Conservation (phyloP, 2,113 vertebrate species). For the Symphodus melops region DNA sequence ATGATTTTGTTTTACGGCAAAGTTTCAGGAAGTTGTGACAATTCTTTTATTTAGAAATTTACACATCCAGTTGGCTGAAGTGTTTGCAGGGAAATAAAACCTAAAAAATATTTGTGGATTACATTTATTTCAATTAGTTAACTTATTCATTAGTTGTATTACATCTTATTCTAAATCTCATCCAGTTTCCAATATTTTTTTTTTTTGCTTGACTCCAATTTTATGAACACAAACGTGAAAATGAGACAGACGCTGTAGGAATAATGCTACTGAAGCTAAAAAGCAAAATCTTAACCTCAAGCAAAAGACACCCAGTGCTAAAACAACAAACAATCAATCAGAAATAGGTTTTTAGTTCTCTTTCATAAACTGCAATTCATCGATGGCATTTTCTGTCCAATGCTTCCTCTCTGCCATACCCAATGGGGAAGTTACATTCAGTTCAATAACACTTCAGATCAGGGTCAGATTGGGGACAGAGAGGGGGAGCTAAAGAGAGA, state of each 20-base stretch:
- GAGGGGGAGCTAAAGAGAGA: slow-evolving; percentile 42
- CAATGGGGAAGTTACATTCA: slow-evolving; percentile 39
- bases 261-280: background rate
- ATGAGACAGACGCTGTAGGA: background rate
- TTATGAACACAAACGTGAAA: too few species aligned
- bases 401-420: slow-evolving; percentile 28
- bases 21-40: too few species aligned
- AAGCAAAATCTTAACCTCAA: background rate
- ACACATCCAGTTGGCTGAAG: too few species aligned
- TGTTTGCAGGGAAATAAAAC: too few species aligned
- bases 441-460: slow-evolving; percentile 70
- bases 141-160: too few species aligned
- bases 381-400: slow-evolving; percentile 45
- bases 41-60: too few species aligned
- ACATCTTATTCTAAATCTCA: too few species aligned
- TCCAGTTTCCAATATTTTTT: background rate
- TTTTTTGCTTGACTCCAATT: too few species aligned
- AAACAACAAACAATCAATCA: slow-evolving; percentile 21
- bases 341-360: slow-evolving; percentile 9
- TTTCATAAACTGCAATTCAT: slow-evolving; percentile 43
- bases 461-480: slow-evolving; percentile 77
- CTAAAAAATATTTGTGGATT: too few species aligned
- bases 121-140: too few species aligned
- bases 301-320: background rate
- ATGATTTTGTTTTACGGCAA: background rate